phyloP scores from a whole-genome alignment of 2,888 invertebrate species.

The Callyntrura guangdongensis region DNA sequence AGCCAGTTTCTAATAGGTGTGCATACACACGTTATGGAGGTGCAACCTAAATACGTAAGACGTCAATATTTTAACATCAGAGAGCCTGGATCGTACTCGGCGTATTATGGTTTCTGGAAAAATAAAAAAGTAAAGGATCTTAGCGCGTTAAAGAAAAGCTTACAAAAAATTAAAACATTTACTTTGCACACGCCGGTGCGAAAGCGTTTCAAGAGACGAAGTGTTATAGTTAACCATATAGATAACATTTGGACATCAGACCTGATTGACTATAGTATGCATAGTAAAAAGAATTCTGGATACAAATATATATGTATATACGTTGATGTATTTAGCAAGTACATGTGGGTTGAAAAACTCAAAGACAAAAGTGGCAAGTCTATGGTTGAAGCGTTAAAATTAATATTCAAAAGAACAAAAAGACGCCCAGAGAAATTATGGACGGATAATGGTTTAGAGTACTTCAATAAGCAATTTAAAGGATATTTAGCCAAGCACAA shows the following conservation, averaged over 20 bases:
- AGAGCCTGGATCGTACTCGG: background rate
- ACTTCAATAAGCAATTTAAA: background rate
- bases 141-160: background rate
- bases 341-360: background rate
- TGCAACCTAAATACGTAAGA: background rate
- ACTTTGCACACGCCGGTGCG: background rate
- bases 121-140: conserved; percentile 24
- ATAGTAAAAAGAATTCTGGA: background rate
- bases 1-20: background rate
- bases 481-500: background rate
- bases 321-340: conserved; percentile 24
- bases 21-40: background rate
- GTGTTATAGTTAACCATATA: conserved; percentile 8
- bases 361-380: background rate
- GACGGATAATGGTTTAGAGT: conserved; percentile 34
- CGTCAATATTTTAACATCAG: background rate
- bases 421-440: conserved; percentile 31
- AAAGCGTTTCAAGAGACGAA: background rate
- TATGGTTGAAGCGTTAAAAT: conserved; percentile 1
- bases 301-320: background rate
- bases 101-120: conserved; percentile 14
- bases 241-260: conserved; percentile 21
- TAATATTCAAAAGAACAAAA: conserved; percentile 51
- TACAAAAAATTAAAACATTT: conserved; percentile 2
- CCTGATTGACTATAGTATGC: conserved; percentile 17